A percentile compares a stretch with the other conserved stretches of the same genome.
phyloP scores from a whole-genome alignment of 2,113 vertebrate species.

The Micromys minutus region DNA sequence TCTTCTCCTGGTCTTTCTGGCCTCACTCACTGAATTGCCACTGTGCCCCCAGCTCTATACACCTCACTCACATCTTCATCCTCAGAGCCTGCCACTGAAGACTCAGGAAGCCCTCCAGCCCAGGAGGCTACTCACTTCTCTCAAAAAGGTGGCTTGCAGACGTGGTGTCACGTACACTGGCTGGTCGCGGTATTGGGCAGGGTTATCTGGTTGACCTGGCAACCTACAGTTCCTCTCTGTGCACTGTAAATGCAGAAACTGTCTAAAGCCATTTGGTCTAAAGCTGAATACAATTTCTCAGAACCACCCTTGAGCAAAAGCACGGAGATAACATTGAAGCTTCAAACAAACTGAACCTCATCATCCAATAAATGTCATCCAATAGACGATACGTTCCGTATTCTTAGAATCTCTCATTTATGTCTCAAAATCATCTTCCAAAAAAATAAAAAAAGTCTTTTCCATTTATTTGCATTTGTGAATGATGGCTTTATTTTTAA shows the following conservation, averaged over 20 bases:
- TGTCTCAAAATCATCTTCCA: constrained; percentile 36
- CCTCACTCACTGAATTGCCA: background rate
- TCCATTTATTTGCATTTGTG: constrained; percentile 53
- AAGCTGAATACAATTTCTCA: background rate
- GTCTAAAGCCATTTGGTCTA: background rate
- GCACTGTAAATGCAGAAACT: background rate
- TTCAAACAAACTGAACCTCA: background rate
- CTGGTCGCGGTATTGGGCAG: background rate
- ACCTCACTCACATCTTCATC: background rate
- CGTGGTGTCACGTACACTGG: background rate
- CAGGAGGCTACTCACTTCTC: background rate
- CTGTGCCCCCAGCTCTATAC: background rate
- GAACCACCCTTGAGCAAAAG: background rate
- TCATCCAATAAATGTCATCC: background rate
- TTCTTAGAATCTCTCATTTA: background rate
- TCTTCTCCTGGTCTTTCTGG: background rate
- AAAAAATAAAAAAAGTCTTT: constrained; percentile 52
- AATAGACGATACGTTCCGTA: background rate
- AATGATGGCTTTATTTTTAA: constrained; percentile 47
- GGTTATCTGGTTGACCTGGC: background rate
- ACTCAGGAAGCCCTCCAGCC: background rate
- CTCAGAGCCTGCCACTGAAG: background rate
- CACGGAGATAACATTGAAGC: background rate
- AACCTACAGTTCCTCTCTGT: background rate
- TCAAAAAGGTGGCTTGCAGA: background rate